Evolutionary conservation across 1,140 invertebrate species (phyloP).

Genomic region (Drosophila kanapiae): DNA sequence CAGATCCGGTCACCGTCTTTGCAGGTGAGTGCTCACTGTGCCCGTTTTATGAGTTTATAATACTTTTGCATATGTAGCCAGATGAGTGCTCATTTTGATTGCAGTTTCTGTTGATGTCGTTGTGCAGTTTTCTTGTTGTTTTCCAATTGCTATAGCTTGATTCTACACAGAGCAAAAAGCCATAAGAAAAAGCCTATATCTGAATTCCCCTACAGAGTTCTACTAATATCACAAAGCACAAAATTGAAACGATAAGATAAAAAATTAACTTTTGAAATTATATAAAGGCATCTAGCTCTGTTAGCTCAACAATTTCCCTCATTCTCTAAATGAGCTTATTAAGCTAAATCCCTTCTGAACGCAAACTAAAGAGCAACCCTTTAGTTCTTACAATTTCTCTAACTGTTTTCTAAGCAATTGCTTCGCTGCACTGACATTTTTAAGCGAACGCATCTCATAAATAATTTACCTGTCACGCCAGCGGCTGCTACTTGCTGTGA

Average conservation of each 20-base stretch:
- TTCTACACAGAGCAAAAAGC: conserved; percentile 10
- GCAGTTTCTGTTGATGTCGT: conserved; percentile 14
- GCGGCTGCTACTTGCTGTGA: conserved; percentile 9
- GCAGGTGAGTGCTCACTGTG: conserved; percentile 19
- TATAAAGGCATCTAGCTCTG: no score
- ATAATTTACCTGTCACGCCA: conserved; percentile 61
- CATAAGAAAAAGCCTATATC: not conserved
- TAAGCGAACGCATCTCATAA: conserved; percentile 60
- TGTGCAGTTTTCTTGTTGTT: conserved; percentile 35
- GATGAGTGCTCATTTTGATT: conserved; percentile 29
- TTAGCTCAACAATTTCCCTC: no score
- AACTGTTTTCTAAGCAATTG: conserved; percentile 6
- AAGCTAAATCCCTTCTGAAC: not conserved
- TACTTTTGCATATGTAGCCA: conserved; percentile 25
- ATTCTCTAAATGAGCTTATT: not conserved
- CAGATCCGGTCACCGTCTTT: not conserved
- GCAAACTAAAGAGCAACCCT: no score
- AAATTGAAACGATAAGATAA: not conserved
- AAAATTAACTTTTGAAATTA: no score
- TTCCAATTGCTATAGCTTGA: conserved; percentile 33
- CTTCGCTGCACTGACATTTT: conserved; percentile 54
- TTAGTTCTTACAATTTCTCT: not conserved
- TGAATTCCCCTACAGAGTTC: no score
- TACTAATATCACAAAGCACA: not conserved
- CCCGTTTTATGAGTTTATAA: conserved; percentile 25